phyloP scores from a whole-genome alignment of 2,113 vertebrate genomes.

The Macaca mulatta region DNA sequence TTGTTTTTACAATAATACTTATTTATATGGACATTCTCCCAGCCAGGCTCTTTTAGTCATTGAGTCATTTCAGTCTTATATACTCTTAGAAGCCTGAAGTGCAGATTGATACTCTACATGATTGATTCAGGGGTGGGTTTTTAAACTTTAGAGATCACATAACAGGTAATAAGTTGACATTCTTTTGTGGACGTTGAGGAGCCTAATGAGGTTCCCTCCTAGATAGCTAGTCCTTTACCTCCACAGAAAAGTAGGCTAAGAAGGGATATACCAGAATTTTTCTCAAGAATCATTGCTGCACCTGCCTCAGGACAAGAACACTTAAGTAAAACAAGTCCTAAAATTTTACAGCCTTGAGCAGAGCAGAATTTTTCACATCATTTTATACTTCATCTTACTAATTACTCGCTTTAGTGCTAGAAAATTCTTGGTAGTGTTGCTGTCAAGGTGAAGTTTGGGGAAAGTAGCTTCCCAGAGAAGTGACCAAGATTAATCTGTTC shows the following conservation, averaged over 20 bases:
- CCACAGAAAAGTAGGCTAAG: background rate
- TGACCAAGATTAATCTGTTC: background rate
- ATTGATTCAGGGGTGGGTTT: background rate
- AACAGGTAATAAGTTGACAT: background rate
- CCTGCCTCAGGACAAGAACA: background rate
- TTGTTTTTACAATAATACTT: background rate
- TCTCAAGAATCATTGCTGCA: background rate
- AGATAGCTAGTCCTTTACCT: background rate
- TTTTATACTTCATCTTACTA: background rate
- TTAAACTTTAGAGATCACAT: background rate
- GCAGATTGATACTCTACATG: background rate
- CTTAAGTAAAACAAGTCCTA: background rate
- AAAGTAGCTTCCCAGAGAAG: slow-evolving; percentile 13
- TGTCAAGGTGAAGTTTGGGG: background rate
- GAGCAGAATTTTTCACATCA: background rate
- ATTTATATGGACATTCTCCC: background rate
- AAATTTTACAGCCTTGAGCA: background rate
- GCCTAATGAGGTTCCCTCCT: background rate
- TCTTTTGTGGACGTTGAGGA: background rate
- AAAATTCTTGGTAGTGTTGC: background rate
- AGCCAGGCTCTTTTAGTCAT: background rate
- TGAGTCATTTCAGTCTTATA: background rate
- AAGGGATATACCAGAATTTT: background rate
- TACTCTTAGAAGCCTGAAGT: background rate
- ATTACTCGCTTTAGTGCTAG: background rate